Evolutionary conservation across 2,797 vertebrate genomes (phyloP), one percentile per base, ranked within the genome.

Genomic region (Crocidura indochinensis): DNA sequence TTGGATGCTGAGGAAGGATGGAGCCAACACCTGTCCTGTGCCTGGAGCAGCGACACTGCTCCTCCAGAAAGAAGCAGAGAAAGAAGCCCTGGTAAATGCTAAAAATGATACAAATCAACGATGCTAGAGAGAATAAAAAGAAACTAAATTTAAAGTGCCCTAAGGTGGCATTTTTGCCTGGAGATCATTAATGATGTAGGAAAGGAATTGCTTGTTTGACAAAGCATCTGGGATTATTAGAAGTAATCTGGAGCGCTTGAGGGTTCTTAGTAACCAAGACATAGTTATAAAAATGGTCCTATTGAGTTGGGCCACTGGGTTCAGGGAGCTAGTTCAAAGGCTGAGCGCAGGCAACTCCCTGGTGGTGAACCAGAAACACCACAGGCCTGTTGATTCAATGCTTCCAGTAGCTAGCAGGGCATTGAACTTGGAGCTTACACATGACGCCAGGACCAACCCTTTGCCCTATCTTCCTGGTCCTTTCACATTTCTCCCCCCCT

Each of bases 111-210:
- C 53, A 83, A 53, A 90, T 4, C 11, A 20, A 53, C 26, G 65
- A 72, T 46, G 65, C 71, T 47, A 22, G 53, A 60, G 65, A 53
- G 11, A 53, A 53, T 12, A 17, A 53, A 53, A 29, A 69, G 24
- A 26, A 14, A 46, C n/a, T 56, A 78, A 67, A 44, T 76, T 17
- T 56, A 4, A 69, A 75, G 53, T 72, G 15, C 10, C 10, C 11
- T 46, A n/a, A 71, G 24, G 26, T 9, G 64, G 74, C 10, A 24
- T 60, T 85, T 79, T 87, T 79, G 49, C 65, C 44, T 84, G 80
- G 51, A 56, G 76, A 69, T 74, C 60, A 27, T 71, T 38, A 26
- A 46, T 79, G 22, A 84, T 38, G 38, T 24, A 80, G 49, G 73
- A 91, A 82, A 85, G 24, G 1, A 78, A 11, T 80, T 73, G 64